Evolutionary conservation across 1,140 invertebrate genomes (phyloP).

Genomic region (Babylonia areolata): DNA sequence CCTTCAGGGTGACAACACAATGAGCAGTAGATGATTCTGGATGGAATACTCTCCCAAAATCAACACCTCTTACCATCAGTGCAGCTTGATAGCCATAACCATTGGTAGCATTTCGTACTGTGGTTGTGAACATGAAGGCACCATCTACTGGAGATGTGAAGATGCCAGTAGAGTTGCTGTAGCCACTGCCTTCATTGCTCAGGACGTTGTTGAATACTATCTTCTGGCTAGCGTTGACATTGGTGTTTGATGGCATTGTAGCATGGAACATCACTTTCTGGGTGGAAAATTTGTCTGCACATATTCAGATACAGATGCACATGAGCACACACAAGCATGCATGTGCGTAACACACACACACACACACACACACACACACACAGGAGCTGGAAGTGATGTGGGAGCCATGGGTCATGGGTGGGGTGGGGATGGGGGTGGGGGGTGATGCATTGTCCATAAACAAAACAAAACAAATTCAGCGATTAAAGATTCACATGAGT

Average conservation of each 20-base stretch:
- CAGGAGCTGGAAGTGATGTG: no score
- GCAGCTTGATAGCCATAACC: neutral
- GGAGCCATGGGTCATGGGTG: no score
- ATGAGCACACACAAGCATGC: no score
- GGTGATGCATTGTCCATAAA: no score
- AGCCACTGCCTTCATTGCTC: neutral
- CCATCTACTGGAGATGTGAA: neutral
- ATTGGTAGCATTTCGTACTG: neutral
- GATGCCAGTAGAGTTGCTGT: neutral
- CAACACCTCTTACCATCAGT: neutral
- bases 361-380: no score
- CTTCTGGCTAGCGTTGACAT: neutral
- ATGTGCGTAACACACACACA: no score
- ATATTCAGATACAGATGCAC: no score
- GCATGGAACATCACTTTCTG: neutral
- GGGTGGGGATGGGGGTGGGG: no score
- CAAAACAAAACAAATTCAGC: no score
- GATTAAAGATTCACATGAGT: no score
- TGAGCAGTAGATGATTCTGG: neutral
- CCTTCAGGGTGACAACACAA: neutral
- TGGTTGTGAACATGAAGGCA: neutral
- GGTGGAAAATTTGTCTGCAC: no score
- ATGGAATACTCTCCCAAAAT: neutral
- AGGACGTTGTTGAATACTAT: neutral
- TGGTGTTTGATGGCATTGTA: neutral